Evolutionary conservation across 2,888 invertebrate genomes (phyloP), one percentile per base, ranked within the genome.

Genomic region (Gortyna flavago): DNA sequence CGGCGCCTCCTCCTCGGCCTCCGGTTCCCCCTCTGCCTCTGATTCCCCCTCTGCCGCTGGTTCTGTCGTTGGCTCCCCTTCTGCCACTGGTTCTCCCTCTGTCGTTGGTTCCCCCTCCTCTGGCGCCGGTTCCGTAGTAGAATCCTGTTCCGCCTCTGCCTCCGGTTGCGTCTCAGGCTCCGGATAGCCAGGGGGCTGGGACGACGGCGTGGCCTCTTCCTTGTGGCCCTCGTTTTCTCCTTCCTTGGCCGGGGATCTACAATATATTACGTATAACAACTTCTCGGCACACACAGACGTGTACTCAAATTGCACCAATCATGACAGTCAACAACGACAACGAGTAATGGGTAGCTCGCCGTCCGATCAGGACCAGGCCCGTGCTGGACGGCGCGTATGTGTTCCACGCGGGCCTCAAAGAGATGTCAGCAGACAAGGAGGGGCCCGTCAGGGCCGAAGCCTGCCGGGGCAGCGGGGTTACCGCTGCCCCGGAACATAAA

Each of bases 121-220:
- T 35, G 32, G 11, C 2, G 0, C 29, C 29, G 41, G 25, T 16
- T 68, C 67, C 32, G 29, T 3, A 8, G 11, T 21, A 7, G 32
- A 13, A 25, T 25, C 51, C 51, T 5, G 7, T 13, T 67, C 21
- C 11, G 21, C 5, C 29, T 48, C 48, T 25, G 65, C 4, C 16
- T 29, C 65, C 18, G 68, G 35, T 9, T 54, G 38, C 8, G 4
- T 0, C 38, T n/a, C 21, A 13, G 29, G 6, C 18, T 54, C 51
- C 4, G 1, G 25, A 13, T 48, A 5, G 18, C 2, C n/a, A n/a
- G 8, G 21, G 21, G n/a, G 21, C 1, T 13, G 2, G 6, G 69
- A 2, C 21, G 21, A 0, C 0, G 13, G 8, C 21, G 4, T 25
- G 8, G n/a, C n/a, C 7, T 18, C 11, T 2, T 16, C 25, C 35